These are phyloP conservation scores for Oligia strigilis DNA, from an alignment of 2,888 invertebrate genomes.

Conservation along the genomic window DNA sequence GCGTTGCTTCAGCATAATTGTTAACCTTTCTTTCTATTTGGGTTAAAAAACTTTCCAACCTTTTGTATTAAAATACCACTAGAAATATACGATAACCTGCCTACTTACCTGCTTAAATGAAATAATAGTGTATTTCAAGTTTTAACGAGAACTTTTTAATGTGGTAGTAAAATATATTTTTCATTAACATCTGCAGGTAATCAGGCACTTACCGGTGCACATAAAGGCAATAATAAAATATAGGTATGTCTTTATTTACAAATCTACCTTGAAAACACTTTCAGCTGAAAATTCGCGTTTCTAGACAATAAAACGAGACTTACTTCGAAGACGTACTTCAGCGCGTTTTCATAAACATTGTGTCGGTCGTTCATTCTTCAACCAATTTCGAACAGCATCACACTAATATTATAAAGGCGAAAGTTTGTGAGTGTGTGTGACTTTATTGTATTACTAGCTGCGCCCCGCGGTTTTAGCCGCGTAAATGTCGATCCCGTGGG, in stretches of 20 bases:
- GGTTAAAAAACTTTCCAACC: not conserved
- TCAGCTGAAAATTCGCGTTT: not conserved
- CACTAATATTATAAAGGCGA: no score
- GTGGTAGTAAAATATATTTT: slow-evolving; percentile 17
- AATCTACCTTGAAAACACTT: not conserved
- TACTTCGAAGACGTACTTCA: no score
- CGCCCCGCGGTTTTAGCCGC: no score
- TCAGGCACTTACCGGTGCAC: not conserved
- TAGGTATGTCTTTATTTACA: not conserved
- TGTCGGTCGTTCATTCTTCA: not conserved
- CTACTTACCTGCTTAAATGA: not conserved
- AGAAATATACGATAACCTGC: not conserved
- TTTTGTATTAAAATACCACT: not conserved
- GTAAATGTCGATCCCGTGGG: no score
- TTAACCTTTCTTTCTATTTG: not conserved
- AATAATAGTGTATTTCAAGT: not conserved
- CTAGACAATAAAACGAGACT: no score
- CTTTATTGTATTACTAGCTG: no score
- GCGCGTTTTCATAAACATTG: not conserved
- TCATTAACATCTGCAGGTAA: not conserved
- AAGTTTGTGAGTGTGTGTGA: no score
- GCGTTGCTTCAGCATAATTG: not conserved
- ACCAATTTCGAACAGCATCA: not conserved
- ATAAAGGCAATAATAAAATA: slow-evolving; percentile 12
- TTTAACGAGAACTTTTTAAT: slow-evolving; percentile 20